Conservation (phyloP, 1,140 invertebrate genomes). For the Hyles vespertilio region DNA sequence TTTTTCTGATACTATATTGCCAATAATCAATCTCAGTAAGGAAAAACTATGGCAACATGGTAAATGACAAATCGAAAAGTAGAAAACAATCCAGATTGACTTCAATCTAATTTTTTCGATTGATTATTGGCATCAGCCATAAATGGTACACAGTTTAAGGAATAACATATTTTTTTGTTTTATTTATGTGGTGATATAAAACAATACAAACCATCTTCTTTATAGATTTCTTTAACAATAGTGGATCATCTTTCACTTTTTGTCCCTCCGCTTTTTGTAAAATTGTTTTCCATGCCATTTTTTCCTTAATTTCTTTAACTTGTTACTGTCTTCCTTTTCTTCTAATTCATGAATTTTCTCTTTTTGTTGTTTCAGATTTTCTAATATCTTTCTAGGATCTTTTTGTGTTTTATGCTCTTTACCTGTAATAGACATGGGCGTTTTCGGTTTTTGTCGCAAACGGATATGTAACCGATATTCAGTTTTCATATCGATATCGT, state of each 20-base stretch:
- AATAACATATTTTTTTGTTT: neutral
- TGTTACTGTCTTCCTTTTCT: constrained; percentile 78
- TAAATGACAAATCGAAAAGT: too few relatives aligned
- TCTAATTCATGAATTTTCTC: constrained; percentile 80
- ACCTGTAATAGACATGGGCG: constrained; percentile 33
- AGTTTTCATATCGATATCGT: too few relatives aligned
- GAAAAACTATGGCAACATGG: too few relatives aligned
- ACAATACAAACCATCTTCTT: constrained; percentile 76
- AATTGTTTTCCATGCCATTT: constrained; percentile 84
- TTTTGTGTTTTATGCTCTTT: constrained; percentile 75
- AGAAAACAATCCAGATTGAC: too few relatives aligned
- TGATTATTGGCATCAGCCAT: too few relatives aligned
- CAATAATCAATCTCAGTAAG: too few relatives aligned
- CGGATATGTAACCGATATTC: too few relatives aligned
- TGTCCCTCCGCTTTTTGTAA: constrained; percentile 85
- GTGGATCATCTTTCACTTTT: constrained; percentile 90
- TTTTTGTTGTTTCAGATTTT: constrained; percentile 83
- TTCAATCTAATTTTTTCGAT: too few relatives aligned
- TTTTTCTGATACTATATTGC: too few relatives aligned
- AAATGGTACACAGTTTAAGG: too few relatives aligned
- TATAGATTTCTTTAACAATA: constrained; percentile 85
- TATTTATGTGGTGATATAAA: neutral
- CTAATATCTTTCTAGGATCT: constrained; percentile 82
- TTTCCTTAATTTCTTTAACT: constrained; percentile 81
- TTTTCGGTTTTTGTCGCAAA: too few relatives aligned